A percentile compares a stretch with the other conserved stretches of the same genome.
These are phyloP conservation scores for Indri indri DNA, from an alignment of 2,113 vertebrate genomes.

Conservation along the genomic window DNA sequence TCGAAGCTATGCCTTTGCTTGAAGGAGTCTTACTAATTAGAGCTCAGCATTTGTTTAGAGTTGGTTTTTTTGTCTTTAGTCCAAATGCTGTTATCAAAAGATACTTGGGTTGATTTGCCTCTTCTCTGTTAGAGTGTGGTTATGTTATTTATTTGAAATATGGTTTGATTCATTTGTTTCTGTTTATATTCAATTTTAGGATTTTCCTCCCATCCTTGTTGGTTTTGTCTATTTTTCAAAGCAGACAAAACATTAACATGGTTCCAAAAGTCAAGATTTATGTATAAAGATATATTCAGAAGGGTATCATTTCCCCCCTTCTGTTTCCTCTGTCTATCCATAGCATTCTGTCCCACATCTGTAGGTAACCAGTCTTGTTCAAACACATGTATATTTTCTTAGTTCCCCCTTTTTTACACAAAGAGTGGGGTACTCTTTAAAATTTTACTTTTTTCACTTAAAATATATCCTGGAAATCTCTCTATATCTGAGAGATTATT, in stretches of 20 bases:
- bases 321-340: background rate
- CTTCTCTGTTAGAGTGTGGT: background rate
- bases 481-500: background rate
- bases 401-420: background rate
- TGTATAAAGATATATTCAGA: background rate
- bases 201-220: background rate
- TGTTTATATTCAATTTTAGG: background rate
- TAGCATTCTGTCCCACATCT: background rate
- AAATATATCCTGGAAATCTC: background rate
- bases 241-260: background rate
- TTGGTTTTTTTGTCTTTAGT: background rate
- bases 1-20: background rate
- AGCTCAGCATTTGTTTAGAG: background rate
- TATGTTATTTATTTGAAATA: background rate
- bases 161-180: background rate
- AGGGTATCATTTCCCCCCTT: background rate
- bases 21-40: background rate
- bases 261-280: background rate
- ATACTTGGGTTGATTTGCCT: background rate
- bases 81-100: background rate
- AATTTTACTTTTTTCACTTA: background rate
- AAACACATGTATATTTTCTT: background rate
- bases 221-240: background rate
- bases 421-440: background rate
- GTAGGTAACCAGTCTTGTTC: background rate